phyloP scores from a whole-genome alignment of 2,113 vertebrate species.

The Polypterus bichir region DNA sequence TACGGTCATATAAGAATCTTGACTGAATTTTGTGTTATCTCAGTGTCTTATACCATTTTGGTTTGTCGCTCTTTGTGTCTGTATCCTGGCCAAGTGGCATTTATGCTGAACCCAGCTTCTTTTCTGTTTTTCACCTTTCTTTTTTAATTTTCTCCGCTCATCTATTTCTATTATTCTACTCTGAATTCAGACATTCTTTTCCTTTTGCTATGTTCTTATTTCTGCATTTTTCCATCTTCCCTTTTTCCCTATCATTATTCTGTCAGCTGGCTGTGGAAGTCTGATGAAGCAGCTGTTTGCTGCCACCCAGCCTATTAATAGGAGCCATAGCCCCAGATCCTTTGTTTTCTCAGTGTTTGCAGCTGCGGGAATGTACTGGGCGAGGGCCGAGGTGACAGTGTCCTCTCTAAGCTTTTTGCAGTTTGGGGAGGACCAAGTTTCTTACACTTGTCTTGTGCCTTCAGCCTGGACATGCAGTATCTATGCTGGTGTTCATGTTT shows the following conservation, averaged over 20 bases:
- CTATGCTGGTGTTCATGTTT: no score
- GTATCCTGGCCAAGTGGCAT: not conserved
- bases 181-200: conserved; percentile 21
- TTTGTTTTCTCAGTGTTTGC: conserved; percentile 34
- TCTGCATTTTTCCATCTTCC: conserved; percentile 13
- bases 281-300: conserved; percentile 50
- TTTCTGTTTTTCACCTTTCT: not conserved
- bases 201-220: conserved; percentile 5
- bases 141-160: conserved; percentile 2
- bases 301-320: conserved; percentile 51
- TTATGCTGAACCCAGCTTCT: not conserved
- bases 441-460: no score
- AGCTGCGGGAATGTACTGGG: not conserved
- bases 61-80: not conserved
- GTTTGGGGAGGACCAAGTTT: not conserved
- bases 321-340: conserved; percentile 30
- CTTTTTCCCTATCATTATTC: conserved; percentile 35
- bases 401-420: not conserved
- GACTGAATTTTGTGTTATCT: not conserved
- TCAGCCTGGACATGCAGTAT: no score
- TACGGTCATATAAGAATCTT: no score
- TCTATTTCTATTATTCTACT: not conserved
- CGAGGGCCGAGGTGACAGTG: conserved; percentile 14
- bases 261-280: conserved; percentile 41
- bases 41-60: conserved; percentile 3